Conservation (phyloP, 2,797 vertebrate genomes). For the Anguilla pacifica region DNA sequence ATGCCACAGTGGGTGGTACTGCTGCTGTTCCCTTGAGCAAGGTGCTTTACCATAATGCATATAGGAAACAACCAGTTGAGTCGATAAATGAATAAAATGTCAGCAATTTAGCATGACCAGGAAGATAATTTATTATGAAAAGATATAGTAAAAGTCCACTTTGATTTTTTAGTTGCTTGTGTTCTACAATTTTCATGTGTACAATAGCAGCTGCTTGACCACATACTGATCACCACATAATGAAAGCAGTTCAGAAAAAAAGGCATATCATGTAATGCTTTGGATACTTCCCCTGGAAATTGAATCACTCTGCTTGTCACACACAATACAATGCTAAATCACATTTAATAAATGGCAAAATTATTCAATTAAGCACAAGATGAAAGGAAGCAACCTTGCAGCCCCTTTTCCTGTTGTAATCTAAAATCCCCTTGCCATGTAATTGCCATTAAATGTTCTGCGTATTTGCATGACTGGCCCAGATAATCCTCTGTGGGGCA, state of each 20-base stretch:
- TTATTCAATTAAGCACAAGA: constrained; percentile 62
- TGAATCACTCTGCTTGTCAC: constrained; percentile 37
- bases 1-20: not conserved
- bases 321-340: constrained; percentile 52
- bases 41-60: not conserved
- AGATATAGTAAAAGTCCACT: not conserved
- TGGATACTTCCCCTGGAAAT: not conserved
- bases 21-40: not conserved
- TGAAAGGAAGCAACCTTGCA: constrained; percentile 56
- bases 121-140: not conserved
- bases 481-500: constrained; percentile 51
- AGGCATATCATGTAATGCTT: not conserved
- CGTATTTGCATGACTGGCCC: constrained; percentile 52
- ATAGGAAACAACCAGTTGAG: not conserved
- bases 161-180: not conserved
- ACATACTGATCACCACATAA: not conserved
- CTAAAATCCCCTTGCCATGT: constrained; percentile 66
- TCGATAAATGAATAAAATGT: not conserved
- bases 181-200: not conserved
- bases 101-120: not conserved
- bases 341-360: constrained; percentile 68
- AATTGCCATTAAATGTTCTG: constrained; percentile 58
- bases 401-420: constrained; percentile 70
- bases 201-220: not conserved
- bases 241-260: not conserved